Percentiles rank a stretch among this genome's conserved stretches.
Evolutionary conservation across 2,113 vertebrate genomes (phyloP).

Genomic region (Pterocles gutturalis): DNA sequence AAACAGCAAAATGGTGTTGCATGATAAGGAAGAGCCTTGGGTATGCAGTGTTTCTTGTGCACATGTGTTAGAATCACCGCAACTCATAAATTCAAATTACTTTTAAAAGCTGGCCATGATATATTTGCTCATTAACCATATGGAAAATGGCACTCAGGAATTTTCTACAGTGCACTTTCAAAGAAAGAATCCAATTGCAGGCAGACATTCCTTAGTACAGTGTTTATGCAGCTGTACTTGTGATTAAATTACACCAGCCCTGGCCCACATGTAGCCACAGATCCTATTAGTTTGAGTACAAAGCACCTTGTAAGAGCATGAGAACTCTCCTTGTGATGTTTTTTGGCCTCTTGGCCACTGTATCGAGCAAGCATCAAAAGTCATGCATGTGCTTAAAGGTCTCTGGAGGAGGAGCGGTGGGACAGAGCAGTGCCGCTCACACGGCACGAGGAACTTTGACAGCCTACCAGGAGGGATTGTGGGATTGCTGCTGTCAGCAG

Average conservation of each 20-base stretch:
- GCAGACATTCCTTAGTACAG: constrained; percentile 90
- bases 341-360: constrained; percentile 85
- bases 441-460: constrained; percentile 89
- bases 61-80: constrained; percentile 79
- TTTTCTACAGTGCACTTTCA: constrained; percentile 87
- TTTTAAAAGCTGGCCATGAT: constrained; percentile 87
- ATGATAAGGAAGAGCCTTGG: constrained; percentile 79
- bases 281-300: constrained; percentile 86
- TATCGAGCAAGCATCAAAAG: constrained; percentile 86
- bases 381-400: constrained; percentile 82
- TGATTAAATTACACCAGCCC: constrained; percentile 91
- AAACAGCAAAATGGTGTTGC: constrained; percentile 70
- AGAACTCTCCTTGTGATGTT: constrained; percentile 84
- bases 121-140: constrained; percentile 90
- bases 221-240: constrained; percentile 97
- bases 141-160: constrained; percentile 90
- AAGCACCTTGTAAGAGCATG: constrained; percentile 84
- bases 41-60: constrained; percentile 70
- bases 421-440: constrained; percentile 88
- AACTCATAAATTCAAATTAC: constrained; percentile 84
- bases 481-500: constrained; percentile 95
- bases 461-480: constrained; percentile 90
- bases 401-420: constrained; percentile 82
- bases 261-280: constrained; percentile 83
- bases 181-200: constrained; percentile 91